Conservation (phyloP, 2,113 vertebrate genomes). For the Neopipo cinnamomea region DNA sequence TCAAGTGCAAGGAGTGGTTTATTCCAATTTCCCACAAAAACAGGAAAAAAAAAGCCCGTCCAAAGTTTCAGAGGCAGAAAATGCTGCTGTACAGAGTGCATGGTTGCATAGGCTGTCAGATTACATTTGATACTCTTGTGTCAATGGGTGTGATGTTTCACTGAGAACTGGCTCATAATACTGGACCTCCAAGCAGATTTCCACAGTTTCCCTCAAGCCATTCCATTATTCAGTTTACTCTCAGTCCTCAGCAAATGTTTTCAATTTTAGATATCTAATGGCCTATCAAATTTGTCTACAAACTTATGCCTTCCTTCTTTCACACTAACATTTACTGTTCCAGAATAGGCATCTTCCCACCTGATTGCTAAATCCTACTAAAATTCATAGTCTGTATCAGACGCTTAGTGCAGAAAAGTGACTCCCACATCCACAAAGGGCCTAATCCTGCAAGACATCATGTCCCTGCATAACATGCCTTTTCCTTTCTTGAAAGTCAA, state of each 20-base stretch:
- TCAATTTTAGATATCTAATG: not conserved
- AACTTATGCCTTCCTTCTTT: not conserved
- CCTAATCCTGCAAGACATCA: not conserved
- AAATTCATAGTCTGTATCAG: not conserved
- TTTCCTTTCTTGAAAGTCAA: not conserved
- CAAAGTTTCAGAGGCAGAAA: not conserved
- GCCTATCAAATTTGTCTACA: not conserved
- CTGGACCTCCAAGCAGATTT: not conserved
- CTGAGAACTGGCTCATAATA: not conserved
- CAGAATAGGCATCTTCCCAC: not conserved
- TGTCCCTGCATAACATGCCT: not conserved
- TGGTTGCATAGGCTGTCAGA: not conserved
- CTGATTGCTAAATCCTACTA: not conserved
- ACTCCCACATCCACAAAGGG: not conserved
- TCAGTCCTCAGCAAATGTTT: not conserved
- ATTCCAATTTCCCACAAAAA: not conserved
- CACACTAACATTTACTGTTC: not conserved
- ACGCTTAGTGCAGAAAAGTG: not conserved
- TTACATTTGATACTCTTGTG: not conserved
- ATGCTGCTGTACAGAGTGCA: not conserved
- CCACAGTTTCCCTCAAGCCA: not conserved
- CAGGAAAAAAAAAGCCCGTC: accelerated
- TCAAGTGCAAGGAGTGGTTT: not conserved
- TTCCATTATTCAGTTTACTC: not conserved
- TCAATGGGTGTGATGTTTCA: not conserved